Conservation (phyloP, 2,888 invertebrate genomes). For the Baccha elongata region DNA sequence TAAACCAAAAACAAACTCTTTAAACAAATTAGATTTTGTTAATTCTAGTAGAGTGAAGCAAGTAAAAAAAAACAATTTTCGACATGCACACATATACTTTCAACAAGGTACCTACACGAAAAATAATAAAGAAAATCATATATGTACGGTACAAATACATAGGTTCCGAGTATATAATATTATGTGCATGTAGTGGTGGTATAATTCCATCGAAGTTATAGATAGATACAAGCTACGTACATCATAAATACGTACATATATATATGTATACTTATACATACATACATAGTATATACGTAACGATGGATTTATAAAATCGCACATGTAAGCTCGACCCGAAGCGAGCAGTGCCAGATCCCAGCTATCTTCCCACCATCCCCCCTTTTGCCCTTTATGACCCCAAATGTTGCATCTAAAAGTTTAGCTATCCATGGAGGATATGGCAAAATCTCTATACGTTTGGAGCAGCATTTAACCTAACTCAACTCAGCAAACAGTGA, state of each 20-base stretch:
- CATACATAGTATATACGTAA: slow-evolving; percentile 31
- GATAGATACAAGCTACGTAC: slow-evolving; percentile 50
- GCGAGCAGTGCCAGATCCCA: slow-evolving; percentile 27
- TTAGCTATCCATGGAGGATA: not conserved
- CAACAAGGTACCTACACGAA: slow-evolving; percentile 58
- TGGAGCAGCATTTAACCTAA: slow-evolving; percentile 32
- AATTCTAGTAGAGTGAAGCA: slow-evolving; percentile 57
- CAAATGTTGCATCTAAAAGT: slow-evolving; percentile 24
- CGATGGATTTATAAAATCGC: slow-evolving; percentile 66
- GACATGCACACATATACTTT: slow-evolving; percentile 55
- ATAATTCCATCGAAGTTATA: slow-evolving; percentile 62
- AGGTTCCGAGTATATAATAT: slow-evolving; percentile 52
- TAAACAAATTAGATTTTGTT: slow-evolving; percentile 70
- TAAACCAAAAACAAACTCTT: slow-evolving; percentile 18
- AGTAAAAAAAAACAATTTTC: slow-evolving; percentile 65
- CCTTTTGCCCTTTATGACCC: slow-evolving; percentile 5
- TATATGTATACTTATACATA: slow-evolving; percentile 26
- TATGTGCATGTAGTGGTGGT: slow-evolving; percentile 67
- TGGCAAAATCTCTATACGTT: slow-evolving; percentile 11
- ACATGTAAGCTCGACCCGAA: slow-evolving; percentile 63
- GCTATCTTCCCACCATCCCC: not conserved
- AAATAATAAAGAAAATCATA: slow-evolving; percentile 37
- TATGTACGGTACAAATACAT: slow-evolving; percentile 60
- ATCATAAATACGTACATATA: slow-evolving; percentile 33
- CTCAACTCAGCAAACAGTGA: slow-evolving; percentile 19